Evolutionary conservation across 2,113 vertebrate species (phyloP).

Genomic region (Heterochromis multidens): DNA sequence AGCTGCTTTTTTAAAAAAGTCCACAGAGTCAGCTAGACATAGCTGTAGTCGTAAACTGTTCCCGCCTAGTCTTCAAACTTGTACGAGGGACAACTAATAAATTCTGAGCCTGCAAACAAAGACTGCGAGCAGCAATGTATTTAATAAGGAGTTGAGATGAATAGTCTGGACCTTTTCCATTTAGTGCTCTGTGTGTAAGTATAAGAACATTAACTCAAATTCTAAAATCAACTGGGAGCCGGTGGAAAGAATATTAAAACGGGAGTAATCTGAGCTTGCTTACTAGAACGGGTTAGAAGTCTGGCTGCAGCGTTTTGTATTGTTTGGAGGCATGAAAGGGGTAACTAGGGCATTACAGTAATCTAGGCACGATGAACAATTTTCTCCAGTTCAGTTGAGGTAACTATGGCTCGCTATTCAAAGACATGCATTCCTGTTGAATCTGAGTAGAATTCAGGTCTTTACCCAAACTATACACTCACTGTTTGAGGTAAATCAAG

Average conservation of each 20-base stretch:
- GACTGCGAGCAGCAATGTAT: neutral
- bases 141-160: neutral
- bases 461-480: neutral
- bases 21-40: neutral
- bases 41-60: neutral
- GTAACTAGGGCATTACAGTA: fast-evolving
- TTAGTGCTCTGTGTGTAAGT: neutral
- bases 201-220: neutral
- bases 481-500: neutral
- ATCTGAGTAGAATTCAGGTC: neutral
- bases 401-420: neutral
- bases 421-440: neutral
- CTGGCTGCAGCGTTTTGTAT: neutral
- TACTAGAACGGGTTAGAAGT: neutral
- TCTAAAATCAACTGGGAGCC: neutral
- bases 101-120: neutral
- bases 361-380: neutral
- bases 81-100: no score
- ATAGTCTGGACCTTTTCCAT: neutral
- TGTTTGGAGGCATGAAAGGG: neutral
- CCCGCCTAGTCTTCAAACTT: no score
- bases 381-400: neutral
- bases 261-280: neutral
- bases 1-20: no score
- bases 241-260: neutral